Evolutionary conservation across 2,888 invertebrate genomes (phyloP).

Genomic region (Plemyria rubiginata): DNA sequence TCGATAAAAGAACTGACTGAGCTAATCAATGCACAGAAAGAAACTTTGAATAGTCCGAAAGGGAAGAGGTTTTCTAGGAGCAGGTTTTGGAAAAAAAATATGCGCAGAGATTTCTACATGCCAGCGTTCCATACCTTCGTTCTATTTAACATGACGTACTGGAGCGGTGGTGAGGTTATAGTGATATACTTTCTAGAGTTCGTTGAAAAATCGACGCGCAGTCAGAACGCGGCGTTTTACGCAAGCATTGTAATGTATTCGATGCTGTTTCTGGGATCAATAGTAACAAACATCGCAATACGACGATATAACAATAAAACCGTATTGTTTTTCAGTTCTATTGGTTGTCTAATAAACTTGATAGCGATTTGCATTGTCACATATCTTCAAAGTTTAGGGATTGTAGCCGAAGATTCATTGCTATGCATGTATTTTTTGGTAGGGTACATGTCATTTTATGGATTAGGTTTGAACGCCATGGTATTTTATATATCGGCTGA

Average conservation of each 20-base stretch:
- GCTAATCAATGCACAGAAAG: slow-evolving; percentile 34
- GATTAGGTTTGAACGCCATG: slow-evolving; percentile 26
- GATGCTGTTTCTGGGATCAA: slow-evolving; percentile 8
- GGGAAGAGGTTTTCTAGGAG: background rate
- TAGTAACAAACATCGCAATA: slow-evolving; percentile 9
- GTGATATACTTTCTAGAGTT: slow-evolving; percentile 27
- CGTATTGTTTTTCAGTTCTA: slow-evolving; percentile 15
- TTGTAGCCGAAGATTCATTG: slow-evolving; percentile 26
- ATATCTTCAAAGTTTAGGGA: slow-evolving; percentile 24
- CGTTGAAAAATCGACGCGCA: slow-evolving; percentile 16
- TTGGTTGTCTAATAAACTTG: slow-evolving; percentile 11
- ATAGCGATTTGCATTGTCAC: slow-evolving; percentile 12
- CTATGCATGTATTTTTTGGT: slow-evolving; percentile 28
- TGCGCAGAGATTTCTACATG: slow-evolving; percentile 22
- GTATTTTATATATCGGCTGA: slow-evolving; percentile 31
- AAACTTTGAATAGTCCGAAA: slow-evolving; percentile 12
- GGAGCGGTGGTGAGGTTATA: slow-evolving; percentile 24
- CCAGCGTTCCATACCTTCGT: slow-evolving; percentile 24
- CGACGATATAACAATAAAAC: slow-evolving; percentile 22
- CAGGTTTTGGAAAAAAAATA: slow-evolving; percentile 1
- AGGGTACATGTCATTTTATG: slow-evolving; percentile 20
- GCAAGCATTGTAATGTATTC: slow-evolving; percentile 18
- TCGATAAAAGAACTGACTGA: slow-evolving; percentile 34
- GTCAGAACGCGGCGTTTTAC: slow-evolving; percentile 15
- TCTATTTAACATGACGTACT: slow-evolving; percentile 23